Evolutionary conservation across 2,797 vertebrate genomes (phyloP).

Genomic region (Sebastiscus tertius): DNA sequence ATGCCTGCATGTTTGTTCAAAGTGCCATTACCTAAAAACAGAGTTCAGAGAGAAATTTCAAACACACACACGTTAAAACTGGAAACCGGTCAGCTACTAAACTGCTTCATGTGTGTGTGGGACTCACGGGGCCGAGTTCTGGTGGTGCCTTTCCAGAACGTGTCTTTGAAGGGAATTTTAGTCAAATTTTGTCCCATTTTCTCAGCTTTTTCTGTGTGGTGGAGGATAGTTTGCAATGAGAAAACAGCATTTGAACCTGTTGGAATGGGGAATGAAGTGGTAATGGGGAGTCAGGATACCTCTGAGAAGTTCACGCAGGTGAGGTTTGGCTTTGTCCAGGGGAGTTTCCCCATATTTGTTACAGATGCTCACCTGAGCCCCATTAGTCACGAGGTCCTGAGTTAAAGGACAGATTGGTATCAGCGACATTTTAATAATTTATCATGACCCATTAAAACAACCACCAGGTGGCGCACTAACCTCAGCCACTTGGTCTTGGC

Average conservation of each 20-base stretch:
- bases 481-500: conserved; percentile 93
- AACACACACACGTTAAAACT: neutral
- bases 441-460: neutral
- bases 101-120: neutral
- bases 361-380: conserved; percentile 92
- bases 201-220: conserved; percentile 90
- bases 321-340: conserved; percentile 93
- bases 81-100: conserved; percentile 26
- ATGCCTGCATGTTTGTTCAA: conserved; percentile 96
- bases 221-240: neutral
- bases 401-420: neutral
- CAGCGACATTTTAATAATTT: neutral
- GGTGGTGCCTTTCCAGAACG: conserved; percentile 98
- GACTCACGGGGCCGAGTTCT: conserved; percentile 94
- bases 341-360: conserved; percentile 97
- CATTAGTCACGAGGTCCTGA: conserved; percentile 92
- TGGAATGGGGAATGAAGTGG: neutral
- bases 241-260: neutral
- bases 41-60: conserved; percentile 19
- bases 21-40: conserved; percentile 91
- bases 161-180: conserved; percentile 96
- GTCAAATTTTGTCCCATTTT: conserved; percentile 94
- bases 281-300: conserved; percentile 73
- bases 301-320: conserved; percentile 88
- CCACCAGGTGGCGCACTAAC: conserved; percentile 82